Percentiles rank a stretch among this genome's conserved stretches.
Conservation (phyloP, 2,888 invertebrate species). For the Erannis defoliaria region DNA sequence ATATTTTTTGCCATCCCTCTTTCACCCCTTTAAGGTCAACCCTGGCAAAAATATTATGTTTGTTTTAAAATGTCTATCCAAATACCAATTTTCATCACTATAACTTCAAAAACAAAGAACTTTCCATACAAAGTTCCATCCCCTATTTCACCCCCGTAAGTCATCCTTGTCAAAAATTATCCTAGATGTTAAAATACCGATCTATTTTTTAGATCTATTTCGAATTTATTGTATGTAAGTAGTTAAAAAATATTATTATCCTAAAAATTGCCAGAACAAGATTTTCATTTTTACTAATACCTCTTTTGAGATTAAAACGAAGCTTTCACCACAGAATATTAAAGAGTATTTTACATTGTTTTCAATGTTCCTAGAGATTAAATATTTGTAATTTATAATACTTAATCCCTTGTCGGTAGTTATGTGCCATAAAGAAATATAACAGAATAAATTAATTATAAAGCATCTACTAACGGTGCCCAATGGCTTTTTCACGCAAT, state of each 20-base stretch:
- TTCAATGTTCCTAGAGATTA: neutral
- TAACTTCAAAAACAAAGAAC: too few species aligned
- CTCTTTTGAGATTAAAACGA: neutral
- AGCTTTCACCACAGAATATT: neutral
- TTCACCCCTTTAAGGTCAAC: too few species aligned
- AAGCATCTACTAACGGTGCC: neutral
- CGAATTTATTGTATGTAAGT: too few species aligned
- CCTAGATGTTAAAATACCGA: neutral
- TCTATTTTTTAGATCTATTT: neutral
- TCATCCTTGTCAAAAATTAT: too few species aligned
- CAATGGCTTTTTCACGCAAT: neutral
- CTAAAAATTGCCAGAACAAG: constrained; percentile 8
- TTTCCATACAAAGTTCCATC: too few species aligned
- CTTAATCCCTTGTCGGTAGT: neutral
- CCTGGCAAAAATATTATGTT: too few species aligned
- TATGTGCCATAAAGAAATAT: neutral
- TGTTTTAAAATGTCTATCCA: too few species aligned
- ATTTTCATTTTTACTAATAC: constrained; percentile 10
- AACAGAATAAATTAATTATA: neutral
- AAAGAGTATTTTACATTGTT: neutral
- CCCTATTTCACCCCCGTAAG: too few species aligned
- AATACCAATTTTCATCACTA: too few species aligned
- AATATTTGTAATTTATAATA: neutral
- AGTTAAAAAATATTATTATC: neutral
- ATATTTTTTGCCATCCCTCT: too few species aligned